phyloP scores from a whole-genome alignment of 1,140 invertebrate genomes.

The Drosophila varians region DNA sequence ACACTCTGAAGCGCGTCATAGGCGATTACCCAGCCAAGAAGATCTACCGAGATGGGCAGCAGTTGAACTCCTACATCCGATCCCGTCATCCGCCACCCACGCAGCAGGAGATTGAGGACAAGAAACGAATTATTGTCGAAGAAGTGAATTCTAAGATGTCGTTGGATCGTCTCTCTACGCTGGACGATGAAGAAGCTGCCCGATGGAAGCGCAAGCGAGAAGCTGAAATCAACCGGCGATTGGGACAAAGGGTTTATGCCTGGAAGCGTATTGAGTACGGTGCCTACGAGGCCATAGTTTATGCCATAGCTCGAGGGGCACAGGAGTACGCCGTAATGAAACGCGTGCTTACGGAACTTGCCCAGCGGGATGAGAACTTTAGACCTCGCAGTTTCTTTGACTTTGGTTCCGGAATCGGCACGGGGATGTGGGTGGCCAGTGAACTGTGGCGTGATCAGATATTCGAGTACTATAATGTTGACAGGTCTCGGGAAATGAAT shows the following conservation, averaged over 20 bases:
- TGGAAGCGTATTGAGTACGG: conserved; percentile 90
- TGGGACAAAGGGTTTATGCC: conserved; percentile 86
- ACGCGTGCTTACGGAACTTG: conserved; percentile 91
- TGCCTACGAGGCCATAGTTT: conserved; percentile 86
- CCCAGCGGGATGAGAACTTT: conserved; percentile 87
- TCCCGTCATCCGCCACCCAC: conserved; percentile 87
- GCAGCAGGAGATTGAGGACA: conserved; percentile 84
- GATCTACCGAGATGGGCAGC: conserved; percentile 84
- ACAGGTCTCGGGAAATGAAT: conserved; percentile 91
- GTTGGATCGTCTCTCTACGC: conserved; percentile 49
- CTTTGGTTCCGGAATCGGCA: conserved; percentile 95
- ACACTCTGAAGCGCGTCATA: conserved; percentile 85
- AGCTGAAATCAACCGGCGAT: conserved; percentile 80
- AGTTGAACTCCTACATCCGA: conserved; percentile 86
- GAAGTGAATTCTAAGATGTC: conserved; percentile 74
- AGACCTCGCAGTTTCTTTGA: conserved; percentile 91
- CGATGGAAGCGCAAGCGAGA: conserved; percentile 79
- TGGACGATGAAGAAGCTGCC: conserved; percentile 56
- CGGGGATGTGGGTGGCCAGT: conserved; percentile 92
- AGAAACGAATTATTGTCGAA: conserved; percentile 68
- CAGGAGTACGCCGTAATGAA: conserved; percentile 90
- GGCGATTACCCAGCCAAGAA: conserved; percentile 85
- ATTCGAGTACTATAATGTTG: conserved; percentile 92
- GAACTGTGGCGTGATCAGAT: conserved; percentile 88
- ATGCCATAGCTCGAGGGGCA: conserved; percentile 88